These are phyloP conservation scores for Portunus trituberculatus DNA, from an alignment of 1,140 invertebrate species.

Conservation along the genomic window DNA sequence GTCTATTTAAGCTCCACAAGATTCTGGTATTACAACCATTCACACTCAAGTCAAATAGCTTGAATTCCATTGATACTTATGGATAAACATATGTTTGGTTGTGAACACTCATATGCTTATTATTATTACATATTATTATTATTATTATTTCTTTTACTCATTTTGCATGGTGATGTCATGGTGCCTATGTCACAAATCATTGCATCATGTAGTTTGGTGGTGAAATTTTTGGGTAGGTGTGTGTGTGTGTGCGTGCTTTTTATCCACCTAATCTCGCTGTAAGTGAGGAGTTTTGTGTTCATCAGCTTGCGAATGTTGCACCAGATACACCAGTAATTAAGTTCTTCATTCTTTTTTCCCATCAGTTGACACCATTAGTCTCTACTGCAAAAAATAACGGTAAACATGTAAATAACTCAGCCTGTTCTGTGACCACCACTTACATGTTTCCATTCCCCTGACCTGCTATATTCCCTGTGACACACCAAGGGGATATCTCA, in stretches of 20 bases:
- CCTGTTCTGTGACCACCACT: background rate
- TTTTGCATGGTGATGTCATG: conserved; percentile 13
- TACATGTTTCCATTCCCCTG: background rate
- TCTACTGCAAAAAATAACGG: background rate
- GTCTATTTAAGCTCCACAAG: conserved; percentile 65
- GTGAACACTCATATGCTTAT: conserved; percentile 48
- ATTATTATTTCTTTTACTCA: too few relatives aligned
- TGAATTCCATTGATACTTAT: conserved; percentile 46
- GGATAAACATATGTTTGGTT: conserved; percentile 24
- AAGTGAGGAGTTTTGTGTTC: background rate
- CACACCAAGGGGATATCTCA: background rate
- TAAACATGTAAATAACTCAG: background rate
- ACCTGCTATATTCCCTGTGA: background rate
- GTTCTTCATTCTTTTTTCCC: background rate
- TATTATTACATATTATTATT: conserved; percentile 5
- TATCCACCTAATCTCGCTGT: background rate
- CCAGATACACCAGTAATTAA: background rate
- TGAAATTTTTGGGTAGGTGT: background rate
- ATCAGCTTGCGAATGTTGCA: conserved; percentile 2
- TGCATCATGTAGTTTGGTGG: background rate
- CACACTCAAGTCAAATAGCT: conserved; percentile 57
- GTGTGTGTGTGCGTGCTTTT: background rate
- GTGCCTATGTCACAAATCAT: background rate
- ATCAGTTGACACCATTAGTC: background rate
- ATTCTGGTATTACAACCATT: conserved; percentile 65